Percentiles rank a stretch among this genome's conserved stretches.
These are phyloP conservation scores for Ochotona princeps DNA, from an alignment of 2,113 vertebrate species.

Conservation along the genomic window DNA sequence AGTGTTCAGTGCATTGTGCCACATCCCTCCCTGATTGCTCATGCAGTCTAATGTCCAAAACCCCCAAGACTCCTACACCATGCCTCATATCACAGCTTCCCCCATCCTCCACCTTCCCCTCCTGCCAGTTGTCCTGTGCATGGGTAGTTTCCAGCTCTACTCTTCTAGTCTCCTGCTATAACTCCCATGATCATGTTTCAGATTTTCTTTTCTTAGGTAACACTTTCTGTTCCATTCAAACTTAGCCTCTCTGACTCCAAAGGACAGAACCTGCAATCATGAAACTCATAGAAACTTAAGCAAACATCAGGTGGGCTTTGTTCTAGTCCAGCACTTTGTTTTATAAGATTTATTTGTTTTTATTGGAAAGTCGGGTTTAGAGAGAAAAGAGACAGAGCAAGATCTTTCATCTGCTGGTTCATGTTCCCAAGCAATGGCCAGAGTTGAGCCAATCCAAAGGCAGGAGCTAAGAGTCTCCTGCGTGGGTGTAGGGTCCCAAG, in stretches of 20 bases:
- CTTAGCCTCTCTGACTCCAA: background rate
- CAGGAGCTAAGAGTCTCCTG: no score
- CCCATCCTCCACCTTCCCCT: background rate
- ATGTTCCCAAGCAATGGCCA: no score
- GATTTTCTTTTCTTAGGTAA: background rate
- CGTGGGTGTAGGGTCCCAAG: no score
- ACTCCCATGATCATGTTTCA: background rate
- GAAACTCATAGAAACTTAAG: background rate
- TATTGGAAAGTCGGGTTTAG: no score
- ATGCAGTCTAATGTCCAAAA: no score
- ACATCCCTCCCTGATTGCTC: no score
- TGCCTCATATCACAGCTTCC: background rate
- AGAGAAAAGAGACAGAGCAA: no score
- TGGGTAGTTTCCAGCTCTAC: background rate
- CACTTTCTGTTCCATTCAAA: background rate
- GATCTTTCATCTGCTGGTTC: no score
- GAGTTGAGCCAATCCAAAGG: no score
- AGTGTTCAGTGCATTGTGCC: no score
- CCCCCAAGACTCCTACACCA: no score
- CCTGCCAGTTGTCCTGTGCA: background rate
- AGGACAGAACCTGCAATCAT: background rate
- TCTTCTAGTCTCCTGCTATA: background rate
- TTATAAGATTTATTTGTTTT: no score
- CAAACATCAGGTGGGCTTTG: background rate
- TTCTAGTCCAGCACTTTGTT: background rate